phyloP scores from a whole-genome alignment of 2,797 vertebrate species.

The Myoxocephalus aenaeus region DNA sequence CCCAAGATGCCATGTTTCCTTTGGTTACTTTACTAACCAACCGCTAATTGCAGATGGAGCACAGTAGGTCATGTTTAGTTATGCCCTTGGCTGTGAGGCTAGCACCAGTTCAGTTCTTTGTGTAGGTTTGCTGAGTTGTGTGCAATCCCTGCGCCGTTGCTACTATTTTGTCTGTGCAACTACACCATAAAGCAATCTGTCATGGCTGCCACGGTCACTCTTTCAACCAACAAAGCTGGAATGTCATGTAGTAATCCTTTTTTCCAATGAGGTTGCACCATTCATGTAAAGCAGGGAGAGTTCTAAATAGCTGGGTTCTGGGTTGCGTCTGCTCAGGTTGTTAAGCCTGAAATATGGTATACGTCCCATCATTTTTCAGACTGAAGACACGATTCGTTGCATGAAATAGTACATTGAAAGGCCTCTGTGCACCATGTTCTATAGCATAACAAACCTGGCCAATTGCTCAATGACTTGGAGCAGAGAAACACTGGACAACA shows the following conservation, averaged over 20 bases:
- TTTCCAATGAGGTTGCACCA: constrained; percentile 30
- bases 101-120: constrained; percentile 10
- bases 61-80: constrained; percentile 36
- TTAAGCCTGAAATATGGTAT: constrained; percentile 3
- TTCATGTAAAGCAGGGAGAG: constrained; percentile 28
- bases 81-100: constrained; percentile 20
- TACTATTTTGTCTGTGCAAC: constrained; percentile 21
- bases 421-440: not conserved
- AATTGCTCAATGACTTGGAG: not conserved
- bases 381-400: not conserved
- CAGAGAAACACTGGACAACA: not conserved
- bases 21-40: constrained; percentile 21
- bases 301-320: constrained; percentile 10
- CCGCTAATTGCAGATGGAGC: constrained; percentile 27
- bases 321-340: constrained; percentile 7
- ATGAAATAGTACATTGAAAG: not conserved
- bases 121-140: constrained; percentile 31
- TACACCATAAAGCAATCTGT: constrained; percentile 26
- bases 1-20: constrained; percentile 38
- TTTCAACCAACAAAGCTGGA: constrained; percentile 51
- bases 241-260: constrained; percentile 51
- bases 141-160: constrained; percentile 12
- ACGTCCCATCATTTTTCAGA: not conserved
- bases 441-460: not conserved
- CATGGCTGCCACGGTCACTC: constrained; percentile 42